Conservation (phyloP, 2,113 vertebrate species). For the Riparia riparia region DNA sequence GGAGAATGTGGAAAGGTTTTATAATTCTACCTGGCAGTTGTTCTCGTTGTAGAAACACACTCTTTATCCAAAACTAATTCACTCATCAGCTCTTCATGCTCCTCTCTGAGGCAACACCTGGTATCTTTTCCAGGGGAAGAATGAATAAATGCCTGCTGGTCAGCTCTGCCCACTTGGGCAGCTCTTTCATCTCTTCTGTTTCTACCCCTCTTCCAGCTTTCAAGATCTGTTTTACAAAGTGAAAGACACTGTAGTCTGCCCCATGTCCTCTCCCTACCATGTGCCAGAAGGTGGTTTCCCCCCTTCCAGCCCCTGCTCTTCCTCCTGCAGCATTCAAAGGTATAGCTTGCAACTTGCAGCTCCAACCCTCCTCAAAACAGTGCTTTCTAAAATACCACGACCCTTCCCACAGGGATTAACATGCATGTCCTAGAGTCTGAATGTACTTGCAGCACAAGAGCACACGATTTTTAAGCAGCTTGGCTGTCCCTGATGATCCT, state of each 20-base stretch:
- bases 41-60: fast-evolving
- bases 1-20: background rate
- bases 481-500: background rate
- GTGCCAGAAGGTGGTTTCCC: background rate
- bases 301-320: background rate
- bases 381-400: background rate
- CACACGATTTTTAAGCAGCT: background rate
- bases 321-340: background rate
- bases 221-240: background rate
- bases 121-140: background rate
- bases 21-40: background rate
- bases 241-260: background rate
- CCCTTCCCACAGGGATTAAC: background rate
- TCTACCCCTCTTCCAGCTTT: background rate
- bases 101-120: background rate
- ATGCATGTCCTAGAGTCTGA: background rate
- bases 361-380: background rate
- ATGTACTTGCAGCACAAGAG: background rate
- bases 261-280: background rate
- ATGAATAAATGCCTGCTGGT: no score
- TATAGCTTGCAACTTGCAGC: background rate
- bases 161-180: background rate
- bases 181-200: background rate
- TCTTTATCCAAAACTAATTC: background rate
- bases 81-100: background rate